Evolutionary conservation across 2,797 vertebrate species (phyloP), one percentile per base, ranked within the genome.

Genomic region (Fistularia tabacaria): DNA sequence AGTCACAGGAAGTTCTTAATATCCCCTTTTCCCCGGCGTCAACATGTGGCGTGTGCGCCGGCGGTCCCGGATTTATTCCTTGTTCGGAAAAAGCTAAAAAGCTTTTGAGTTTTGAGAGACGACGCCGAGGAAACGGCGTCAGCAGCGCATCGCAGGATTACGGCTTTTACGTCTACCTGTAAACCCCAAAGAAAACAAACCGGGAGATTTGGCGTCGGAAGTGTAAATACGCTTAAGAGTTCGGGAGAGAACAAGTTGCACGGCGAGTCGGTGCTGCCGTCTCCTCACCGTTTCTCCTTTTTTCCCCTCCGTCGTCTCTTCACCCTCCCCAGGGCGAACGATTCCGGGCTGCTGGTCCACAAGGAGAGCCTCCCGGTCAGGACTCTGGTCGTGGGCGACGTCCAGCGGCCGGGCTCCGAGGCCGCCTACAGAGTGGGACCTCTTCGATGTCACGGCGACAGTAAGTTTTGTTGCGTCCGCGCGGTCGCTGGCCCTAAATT

Each of bases 351-450:
- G 37, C 88, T 99, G 39, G 93, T 93, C 51, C 93, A 95, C 62
- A 98, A 96, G 81, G 94, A 96, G 14, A 93, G 92, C 51, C 89
- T 99, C 36, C 97, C 97, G 0, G 90, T 99, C 38, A 91, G 89
- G 51, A 90, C 91, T 74, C 88, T 99, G 59, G 90, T 96, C 54
- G 86, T 99, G 59, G 93, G 95, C 36, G 95, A 98, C 71, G 76
- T 92, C 39, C 88, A 90, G 59, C 90, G 94, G 51, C 85, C 89
- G 0, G 92, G 90, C 39, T 98, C 95, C 0, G 93, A 98, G 85
- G 94, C 91, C 0, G 93, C 93, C 37, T 99, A 94, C 62, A 92
- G 85, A 79, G 87, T 99, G 40, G 96, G 97, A 9, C 93, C 94
- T 13, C 88, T 99, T 3, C 91, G 91, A 68, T 99, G 97, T 71